These are phyloP conservation scores for Araneus ventricosus DNA, from an alignment of 1,140 invertebrate species.

Conservation along the genomic window DNA sequence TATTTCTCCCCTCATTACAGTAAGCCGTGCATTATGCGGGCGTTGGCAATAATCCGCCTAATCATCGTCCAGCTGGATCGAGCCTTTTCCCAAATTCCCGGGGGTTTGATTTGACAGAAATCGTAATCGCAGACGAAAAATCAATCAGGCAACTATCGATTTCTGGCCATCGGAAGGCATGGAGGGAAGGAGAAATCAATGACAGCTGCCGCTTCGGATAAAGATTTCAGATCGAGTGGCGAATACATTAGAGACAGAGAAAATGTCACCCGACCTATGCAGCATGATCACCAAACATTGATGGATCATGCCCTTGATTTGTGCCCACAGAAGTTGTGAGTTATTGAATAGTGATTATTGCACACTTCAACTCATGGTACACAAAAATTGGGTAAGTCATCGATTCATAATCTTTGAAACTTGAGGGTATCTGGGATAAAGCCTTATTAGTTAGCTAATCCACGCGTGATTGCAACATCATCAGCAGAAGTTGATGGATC, in stretches of 20 bases:
- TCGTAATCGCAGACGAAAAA: slow-evolving; percentile 26
- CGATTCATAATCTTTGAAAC: too few species aligned
- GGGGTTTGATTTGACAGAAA: slow-evolving; percentile 48
- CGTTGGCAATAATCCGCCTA: background rate
- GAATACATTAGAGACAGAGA: background rate
- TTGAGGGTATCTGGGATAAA: too few species aligned
- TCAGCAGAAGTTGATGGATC: too few species aligned
- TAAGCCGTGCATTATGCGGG: background rate
- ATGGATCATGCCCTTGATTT: background rate
- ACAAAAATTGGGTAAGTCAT: too few species aligned
- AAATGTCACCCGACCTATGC: background rate
- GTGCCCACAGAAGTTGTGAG: too few species aligned
- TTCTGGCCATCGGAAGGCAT: slow-evolving; percentile 15
- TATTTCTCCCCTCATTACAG: background rate
- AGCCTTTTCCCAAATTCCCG: slow-evolving; percentile 30
- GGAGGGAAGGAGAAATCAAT: slow-evolving; percentile 32
- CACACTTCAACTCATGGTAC: too few species aligned
- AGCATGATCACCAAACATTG: background rate
- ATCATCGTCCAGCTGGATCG: background rate
- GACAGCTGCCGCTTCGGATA: slow-evolving; percentile 18
- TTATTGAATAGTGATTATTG: too few species aligned
- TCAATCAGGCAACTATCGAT: slow-evolving; percentile 37
- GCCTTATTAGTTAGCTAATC: too few species aligned
- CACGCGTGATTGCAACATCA: too few species aligned
- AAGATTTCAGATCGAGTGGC: background rate